Conservation (phyloP, 2,888 invertebrate species). For the Diachrysia chrysitis region DNA sequence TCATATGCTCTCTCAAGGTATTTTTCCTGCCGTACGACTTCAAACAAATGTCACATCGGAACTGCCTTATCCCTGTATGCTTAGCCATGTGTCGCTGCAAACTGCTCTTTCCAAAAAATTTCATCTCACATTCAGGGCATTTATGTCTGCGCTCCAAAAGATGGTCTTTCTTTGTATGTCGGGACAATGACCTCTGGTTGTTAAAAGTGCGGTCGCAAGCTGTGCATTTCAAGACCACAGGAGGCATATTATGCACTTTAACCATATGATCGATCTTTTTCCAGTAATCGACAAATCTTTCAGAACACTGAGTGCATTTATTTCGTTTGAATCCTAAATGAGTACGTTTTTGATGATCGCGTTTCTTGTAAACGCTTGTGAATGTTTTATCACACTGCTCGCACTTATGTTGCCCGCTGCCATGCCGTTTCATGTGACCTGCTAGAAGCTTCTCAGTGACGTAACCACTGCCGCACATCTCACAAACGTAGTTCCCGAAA, state of each 20-base stretch:
- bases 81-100: slow-evolving; percentile 72
- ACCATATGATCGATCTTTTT: slow-evolving; percentile 74
- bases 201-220: slow-evolving; percentile 74
- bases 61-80: slow-evolving; percentile 71
- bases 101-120: slow-evolving; percentile 66
- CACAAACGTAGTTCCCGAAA: slow-evolving; percentile 73
- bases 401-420: slow-evolving; percentile 70
- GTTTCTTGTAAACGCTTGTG: slow-evolving; percentile 44
- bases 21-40: slow-evolving; percentile 72
- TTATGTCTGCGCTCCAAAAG: slow-evolving; percentile 76
- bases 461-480: slow-evolving; percentile 69
- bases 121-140: slow-evolving; percentile 82
- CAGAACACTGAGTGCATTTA: slow-evolving; percentile 69
- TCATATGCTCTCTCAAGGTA: slow-evolving; percentile 74
- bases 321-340: slow-evolving; percentile 63
- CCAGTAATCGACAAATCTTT: slow-evolving; percentile 73
- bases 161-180: slow-evolving; percentile 78
- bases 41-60: slow-evolving; percentile 73
- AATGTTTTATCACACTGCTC: slow-evolving; percentile 72
- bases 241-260: slow-evolving; percentile 68
- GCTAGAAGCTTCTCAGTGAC: slow-evolving; percentile 64
- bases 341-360: slow-evolving; percentile 55
- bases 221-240: slow-evolving; percentile 69
- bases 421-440: slow-evolving; percentile 68
- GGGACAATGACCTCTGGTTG: slow-evolving; percentile 66